Evolutionary conservation across 2,888 invertebrate genomes (phyloP), one percentile per base, ranked within the genome.

Genomic region (Tanypteryx hageni): DNA sequence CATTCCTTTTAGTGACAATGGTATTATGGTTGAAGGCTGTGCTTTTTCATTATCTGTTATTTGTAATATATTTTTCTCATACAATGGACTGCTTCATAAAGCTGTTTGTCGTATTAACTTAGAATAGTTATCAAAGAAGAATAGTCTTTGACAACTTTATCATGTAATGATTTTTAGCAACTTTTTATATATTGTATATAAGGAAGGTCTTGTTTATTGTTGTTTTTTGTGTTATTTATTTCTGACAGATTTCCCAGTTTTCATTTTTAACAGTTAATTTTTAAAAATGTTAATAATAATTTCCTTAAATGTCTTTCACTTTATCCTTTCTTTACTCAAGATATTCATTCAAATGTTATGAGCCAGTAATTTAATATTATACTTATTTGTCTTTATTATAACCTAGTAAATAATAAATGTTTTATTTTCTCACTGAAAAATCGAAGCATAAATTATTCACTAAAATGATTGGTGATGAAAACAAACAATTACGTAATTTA

Each of bases 21-120:
- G 89, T 86, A 61, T 89, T 89, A 64, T 89, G 64, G 89, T 89
- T 89, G 64, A 89, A 68, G 89, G 89, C 89, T 89, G 89, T 89
- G 89, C 89, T 44, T 68, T 44, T 89, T 64, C 68, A 89, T 44
- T 89, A 18, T 89, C 3, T 44, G 44, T 64, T 64, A 44, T 89
- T 61, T 89, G 64, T 64, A 44, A 22, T 86, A 58, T 31, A 64
- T 31, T 64, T 31, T 89, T 89, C 31, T 89, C 64, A 64, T 18
- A 61, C 31, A 68, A 44, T 89, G 89, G 64, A 89, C 61, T 89
- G 89, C 44, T 89, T 89, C 56, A 31, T 64, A 89, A 58, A n/a
- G 61, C 44, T 89, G 31, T 89, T 89, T 58, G n/a, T 27, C 44
- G 44, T 44, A 89, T 89, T 89, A 64, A 31, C 18, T 64, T 89